Percentiles rank a stretch among this genome's conserved stretches.
phyloP scores from a whole-genome alignment of 2,888 invertebrate genomes.

The Sceliomorpha sp. region DNA sequence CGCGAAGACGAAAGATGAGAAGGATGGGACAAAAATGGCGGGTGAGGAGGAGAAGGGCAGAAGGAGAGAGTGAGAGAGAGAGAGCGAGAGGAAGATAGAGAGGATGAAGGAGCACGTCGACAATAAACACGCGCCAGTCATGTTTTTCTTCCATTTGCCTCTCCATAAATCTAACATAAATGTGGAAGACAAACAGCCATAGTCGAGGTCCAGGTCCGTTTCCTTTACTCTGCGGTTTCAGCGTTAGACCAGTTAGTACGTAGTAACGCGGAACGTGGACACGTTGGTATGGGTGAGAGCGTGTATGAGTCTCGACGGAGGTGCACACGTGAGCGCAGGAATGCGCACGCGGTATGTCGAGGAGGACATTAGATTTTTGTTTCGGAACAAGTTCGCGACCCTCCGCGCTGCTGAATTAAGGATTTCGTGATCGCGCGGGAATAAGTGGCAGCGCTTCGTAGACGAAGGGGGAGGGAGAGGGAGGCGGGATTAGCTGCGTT shows the following conservation, averaged over 20 bases:
- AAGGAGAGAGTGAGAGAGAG: conserved; percentile 7
- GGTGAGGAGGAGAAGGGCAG: conserved; percentile 17
- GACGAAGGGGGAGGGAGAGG: conserved; percentile 43
- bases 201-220: conserved; percentile 41
- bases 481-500: conserved; percentile 13
- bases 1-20: conserved; percentile 28
- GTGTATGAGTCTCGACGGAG: too few species aligned
- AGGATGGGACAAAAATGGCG: conserved; percentile 46
- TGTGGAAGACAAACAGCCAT: conserved; percentile 50
- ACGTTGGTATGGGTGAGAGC: too few species aligned
- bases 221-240: conserved; percentile 33
- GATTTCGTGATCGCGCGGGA: conserved; percentile 32
- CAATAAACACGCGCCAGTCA: conserved; percentile 76
- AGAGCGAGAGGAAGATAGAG: too few species aligned
- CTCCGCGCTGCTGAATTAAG: conserved; percentile 23
- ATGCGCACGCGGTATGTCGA: conserved; percentile 34
- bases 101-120: conserved; percentile 65
- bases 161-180: conserved; percentile 77
- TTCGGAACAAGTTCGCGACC: conserved; percentile 42
- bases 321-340: conserved; percentile 38
- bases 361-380: conserved; percentile 47
- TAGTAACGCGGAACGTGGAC: conserved; percentile 28
- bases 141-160: conserved; percentile 76
- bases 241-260: conserved; percentile 36
- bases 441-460: conserved; percentile 54